Evolutionary conservation across 2,113 vertebrate genomes (phyloP).

Genomic region (Gambusia affinis): DNA sequence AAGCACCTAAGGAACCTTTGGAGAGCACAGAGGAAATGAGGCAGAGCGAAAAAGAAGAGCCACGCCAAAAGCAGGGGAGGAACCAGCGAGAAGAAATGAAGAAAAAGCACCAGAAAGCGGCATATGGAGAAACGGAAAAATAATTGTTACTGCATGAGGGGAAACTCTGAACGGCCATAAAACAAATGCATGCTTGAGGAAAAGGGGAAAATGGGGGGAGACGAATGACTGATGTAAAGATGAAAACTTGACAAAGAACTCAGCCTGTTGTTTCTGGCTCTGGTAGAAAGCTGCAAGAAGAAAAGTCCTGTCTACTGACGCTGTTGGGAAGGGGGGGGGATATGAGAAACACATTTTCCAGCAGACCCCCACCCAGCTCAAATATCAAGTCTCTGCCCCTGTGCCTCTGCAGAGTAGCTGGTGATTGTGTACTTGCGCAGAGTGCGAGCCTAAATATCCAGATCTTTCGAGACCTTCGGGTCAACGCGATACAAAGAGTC

Average conservation of each 20-base stretch:
- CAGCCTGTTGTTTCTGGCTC: constrained; percentile 73
- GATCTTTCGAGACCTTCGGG: constrained; percentile 3
- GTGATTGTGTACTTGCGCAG: constrained; percentile 40
- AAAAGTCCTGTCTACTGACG: constrained; percentile 62
- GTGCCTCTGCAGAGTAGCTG: constrained; percentile 33
- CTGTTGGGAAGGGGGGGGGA: constrained; percentile 68
- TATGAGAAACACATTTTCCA: constrained; percentile 83
- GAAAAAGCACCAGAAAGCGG: constrained; percentile 61
- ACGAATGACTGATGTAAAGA: constrained; percentile 50
- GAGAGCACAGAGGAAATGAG: constrained; percentile 78
- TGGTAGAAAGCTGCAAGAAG: constrained; percentile 60
- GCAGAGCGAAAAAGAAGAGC: constrained; percentile 73
- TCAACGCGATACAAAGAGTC: constrained; percentile 2
- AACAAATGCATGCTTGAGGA: constrained; percentile 64
- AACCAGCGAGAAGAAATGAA: constrained; percentile 58
- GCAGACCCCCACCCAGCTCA: constrained; percentile 82
- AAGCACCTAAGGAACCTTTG: constrained; percentile 77
- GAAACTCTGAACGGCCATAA: constrained; percentile 66
- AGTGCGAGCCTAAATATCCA: constrained; percentile 19
- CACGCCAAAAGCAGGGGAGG: constrained; percentile 69
- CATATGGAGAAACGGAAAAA: constrained; percentile 36
- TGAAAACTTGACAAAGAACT: constrained; percentile 59
- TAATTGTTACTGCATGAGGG: constrained; percentile 63
- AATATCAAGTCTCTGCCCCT: constrained; percentile 65
- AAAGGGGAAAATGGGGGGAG: constrained; percentile 11